A percentile compares a stretch with the other conserved stretches of the same genome.
Conservation (phyloP, 2,113 vertebrate species). For the Columbina picui region DNA sequence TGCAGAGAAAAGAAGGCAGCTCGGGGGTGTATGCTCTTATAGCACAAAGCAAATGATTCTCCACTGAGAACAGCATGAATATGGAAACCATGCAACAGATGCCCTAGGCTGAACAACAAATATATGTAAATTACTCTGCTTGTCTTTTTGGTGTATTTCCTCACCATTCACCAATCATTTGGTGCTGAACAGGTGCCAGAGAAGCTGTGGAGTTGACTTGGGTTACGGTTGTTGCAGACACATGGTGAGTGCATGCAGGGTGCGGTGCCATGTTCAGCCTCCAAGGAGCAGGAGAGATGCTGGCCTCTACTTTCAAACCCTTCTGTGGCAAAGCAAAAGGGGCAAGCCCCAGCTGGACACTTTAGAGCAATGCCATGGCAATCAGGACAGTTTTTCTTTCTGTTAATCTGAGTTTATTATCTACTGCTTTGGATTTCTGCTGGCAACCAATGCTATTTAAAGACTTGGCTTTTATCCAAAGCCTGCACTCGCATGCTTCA, state of each 20-base stretch:
- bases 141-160: neutral
- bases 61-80: neutral
- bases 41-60: neutral
- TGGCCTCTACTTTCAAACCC: neutral
- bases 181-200: neutral
- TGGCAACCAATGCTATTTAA: neutral
- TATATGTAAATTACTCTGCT: neutral
- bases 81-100: neutral
- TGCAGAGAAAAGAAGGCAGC: rapidly evolving
- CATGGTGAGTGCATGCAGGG: rapidly evolving
- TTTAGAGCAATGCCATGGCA: neutral
- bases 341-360: neutral
- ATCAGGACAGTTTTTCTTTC: neutral
- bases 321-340: neutral
- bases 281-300: neutral
- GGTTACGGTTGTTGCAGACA: neutral
- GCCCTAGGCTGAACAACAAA: neutral
- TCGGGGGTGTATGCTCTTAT: rapidly evolving
- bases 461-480: neutral
- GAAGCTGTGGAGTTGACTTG: neutral
- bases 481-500: neutral
- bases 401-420: neutral
- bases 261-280: rapidly evolving
- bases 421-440: neutral
- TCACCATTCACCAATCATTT: rapidly evolving